A percentile compares a stretch with the other conserved stretches of the same genome.
Evolutionary conservation across 2,113 vertebrate species (phyloP).

Genomic region (Neolamprologus sp.): DNA sequence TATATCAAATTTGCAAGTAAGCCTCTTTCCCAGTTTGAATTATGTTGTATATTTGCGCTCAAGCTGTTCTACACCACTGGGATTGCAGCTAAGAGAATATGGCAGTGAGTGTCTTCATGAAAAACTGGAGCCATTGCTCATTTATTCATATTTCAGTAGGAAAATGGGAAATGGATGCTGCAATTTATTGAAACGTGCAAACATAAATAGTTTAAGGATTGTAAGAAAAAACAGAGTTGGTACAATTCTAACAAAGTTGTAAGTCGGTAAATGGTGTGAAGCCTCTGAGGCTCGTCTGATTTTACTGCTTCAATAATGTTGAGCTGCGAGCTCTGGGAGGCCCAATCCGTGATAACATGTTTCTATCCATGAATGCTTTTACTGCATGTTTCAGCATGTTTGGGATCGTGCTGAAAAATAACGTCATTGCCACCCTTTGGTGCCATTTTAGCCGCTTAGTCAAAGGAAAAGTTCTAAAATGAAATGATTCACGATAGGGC

Average conservation of each 20-base stretch:
- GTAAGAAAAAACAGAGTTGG: neutral
- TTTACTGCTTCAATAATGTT: accelerated
- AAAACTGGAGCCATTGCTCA: neutral
- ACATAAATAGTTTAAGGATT: neutral
- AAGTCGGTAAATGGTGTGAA: neutral
- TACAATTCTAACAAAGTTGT: neutral
- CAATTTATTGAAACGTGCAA: neutral
- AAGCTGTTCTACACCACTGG: neutral
- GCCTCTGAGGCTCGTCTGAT: neutral
- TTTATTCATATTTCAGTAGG: neutral
- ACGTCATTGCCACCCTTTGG: neutral
- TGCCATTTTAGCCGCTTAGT: neutral
- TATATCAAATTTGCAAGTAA: neutral
- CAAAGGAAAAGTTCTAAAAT: neutral
- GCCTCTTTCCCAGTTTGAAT: neutral
- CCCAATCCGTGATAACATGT: neutral
- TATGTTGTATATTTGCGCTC: neutral
- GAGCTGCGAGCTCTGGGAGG: neutral
- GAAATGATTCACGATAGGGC: neutral
- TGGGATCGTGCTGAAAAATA: neutral
- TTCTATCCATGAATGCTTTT: neutral
- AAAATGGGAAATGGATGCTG: neutral
- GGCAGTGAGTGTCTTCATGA: neutral
- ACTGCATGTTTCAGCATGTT: neutral
- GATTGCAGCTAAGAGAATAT: neutral